Evolutionary conservation across 2,113 vertebrate genomes (phyloP).

Genomic region (Callorhinus ursinus): DNA sequence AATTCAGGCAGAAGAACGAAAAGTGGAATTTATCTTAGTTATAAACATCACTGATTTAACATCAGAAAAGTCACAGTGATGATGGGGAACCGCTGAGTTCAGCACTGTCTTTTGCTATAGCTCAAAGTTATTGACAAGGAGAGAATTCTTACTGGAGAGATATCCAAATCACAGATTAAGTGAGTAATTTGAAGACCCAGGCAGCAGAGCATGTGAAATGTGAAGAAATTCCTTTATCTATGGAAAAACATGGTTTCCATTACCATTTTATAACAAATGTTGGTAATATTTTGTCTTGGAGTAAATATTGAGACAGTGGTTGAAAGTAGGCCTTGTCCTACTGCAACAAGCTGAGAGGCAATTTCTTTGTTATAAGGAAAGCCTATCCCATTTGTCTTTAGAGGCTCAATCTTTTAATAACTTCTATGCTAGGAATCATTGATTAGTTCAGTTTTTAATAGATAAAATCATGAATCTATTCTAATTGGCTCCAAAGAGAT

Average conservation of each 20-base stretch:
- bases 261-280: not conserved
- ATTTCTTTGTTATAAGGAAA: not conserved
- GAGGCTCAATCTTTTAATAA: conserved; percentile 19
- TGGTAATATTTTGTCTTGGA: not conserved
- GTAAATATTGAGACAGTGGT: not conserved
- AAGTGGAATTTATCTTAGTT: not conserved
- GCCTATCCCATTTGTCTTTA: not conserved
- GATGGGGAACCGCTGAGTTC: not conserved
- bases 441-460: not conserved
- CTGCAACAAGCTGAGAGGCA: not conserved
- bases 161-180: not conserved
- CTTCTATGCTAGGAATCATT: not conserved
- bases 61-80: not conserved
- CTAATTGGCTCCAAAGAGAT: not conserved
- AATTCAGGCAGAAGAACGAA: not conserved
- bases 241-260: not conserved
- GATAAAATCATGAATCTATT: not conserved
- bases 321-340: not conserved
- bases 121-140: not conserved
- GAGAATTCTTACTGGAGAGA: not conserved
- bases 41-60: not conserved
- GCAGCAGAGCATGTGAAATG: not conserved
- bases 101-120: not conserved
- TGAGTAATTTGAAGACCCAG: not conserved
- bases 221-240: not conserved